These are phyloP conservation scores for Illadopsis cleaveri DNA, from an alignment of 2,113 vertebrate species.

Conservation along the genomic window DNA sequence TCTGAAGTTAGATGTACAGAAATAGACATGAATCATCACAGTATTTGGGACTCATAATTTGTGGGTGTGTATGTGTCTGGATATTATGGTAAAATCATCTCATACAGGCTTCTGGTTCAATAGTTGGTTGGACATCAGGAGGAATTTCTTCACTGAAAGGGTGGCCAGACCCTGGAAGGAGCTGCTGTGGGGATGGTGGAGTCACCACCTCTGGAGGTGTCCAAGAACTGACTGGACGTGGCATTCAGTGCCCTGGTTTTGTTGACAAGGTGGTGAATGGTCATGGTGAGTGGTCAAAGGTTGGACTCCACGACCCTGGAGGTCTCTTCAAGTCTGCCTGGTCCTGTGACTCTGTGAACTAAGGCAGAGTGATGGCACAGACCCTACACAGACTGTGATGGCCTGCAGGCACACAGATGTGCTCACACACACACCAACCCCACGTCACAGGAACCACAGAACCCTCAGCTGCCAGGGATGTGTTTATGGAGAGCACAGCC, in stretches of 20 bases:
- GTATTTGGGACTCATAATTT: background rate
- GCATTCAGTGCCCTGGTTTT: background rate
- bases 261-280: background rate
- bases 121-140: background rate
- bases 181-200: background rate
- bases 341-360: too few relatives aligned
- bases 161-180: background rate
- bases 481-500: background rate
- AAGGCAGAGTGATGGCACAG: background rate
- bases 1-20: background rate
- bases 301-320: background rate
- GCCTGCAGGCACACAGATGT: background rate
- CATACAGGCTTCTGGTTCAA: background rate
- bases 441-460: fast-evolving
- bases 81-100: background rate
- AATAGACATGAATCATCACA: background rate
- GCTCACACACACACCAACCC: background rate
- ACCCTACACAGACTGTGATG: background rate
- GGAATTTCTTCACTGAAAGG: background rate
- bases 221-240: background rate
- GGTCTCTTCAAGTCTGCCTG: background rate
- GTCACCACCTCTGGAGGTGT: background rate
- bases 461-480: background rate
- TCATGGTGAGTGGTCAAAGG: background rate
- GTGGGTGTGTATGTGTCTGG: fast-evolving